Evolutionary conservation across 1,140 invertebrate species (phyloP), one percentile per base, ranked within the genome.

Genomic region (Cydia splendana): DNA sequence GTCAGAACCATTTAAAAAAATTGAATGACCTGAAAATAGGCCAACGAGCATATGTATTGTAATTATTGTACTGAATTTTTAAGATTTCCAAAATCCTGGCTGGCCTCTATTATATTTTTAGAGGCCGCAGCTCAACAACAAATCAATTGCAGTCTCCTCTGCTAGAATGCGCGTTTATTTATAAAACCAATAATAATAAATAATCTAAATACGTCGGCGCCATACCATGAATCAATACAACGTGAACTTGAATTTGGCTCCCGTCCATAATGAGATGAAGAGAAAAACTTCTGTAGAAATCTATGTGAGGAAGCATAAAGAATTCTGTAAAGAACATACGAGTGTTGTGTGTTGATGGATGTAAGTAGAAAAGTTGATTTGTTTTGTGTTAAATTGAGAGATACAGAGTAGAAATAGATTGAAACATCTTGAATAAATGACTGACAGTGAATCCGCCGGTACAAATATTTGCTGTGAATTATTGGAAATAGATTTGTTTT

Each of bases 191-290:
- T 71, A 71, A 42, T 18, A 71, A 71, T 71, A 71, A 38, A 71
- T 71, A 38, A 71, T 45, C 67, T 71, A 71, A 71, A 71, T 71
- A 71, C 67, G 67, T 71, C 67, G 34, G 28, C 67, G n/a, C 67
- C 2, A 10, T 71, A 42, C 30, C 30, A 71, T 18, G 34, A 71
- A 71, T 71, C 67, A 30, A 71, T 71, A 71, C 15, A 67, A 34
- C 15, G 30, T 71, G 38, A 71, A 71, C 67, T 71, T 71, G 28
- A 42, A 38, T 71, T 71, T 71, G 67, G 67, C 67, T 38, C 30
- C 6, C 67, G 38, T 71, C 67, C 67, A 71, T 71, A 12, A 34
- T 71, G 34, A 42, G n/a, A 42, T 42, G n/a, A 71, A 42, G 15
- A 34, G n/a, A 65, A 69, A 71, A 71, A 38, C 57, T 62, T 62